These are phyloP conservation scores for Lycocerus yunnanus DNA, from an alignment of 2,888 invertebrate species.

Conservation along the genomic window DNA sequence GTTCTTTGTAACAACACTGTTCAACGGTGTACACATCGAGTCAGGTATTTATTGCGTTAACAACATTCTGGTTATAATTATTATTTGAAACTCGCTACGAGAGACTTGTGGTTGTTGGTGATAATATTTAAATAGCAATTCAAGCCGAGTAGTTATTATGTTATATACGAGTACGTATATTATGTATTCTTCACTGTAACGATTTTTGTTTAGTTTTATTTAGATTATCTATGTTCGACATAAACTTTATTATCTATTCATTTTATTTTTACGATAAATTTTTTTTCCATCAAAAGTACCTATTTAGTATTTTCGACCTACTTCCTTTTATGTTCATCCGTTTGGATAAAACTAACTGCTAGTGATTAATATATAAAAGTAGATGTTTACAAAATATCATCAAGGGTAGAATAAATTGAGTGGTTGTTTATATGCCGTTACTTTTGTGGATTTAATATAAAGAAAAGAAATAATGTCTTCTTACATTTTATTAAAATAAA, in stretches of 20 bases:
- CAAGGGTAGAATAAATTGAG: neutral
- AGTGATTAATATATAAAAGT: neutral
- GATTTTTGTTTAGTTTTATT: neutral
- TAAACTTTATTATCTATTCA: neutral
- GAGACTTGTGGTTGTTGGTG: constrained; percentile 11
- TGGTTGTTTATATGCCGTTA: neutral
- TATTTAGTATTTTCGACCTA: constrained; percentile 5
- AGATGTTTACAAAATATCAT: neutral
- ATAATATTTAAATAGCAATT: constrained; percentile 20
- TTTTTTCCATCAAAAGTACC: neutral
- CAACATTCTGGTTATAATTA: constrained; percentile 16
- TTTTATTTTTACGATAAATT: neutral
- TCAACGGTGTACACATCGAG: neutral
- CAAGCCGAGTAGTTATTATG: neutral
- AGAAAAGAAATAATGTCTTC: neutral
- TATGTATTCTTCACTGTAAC: neutral
- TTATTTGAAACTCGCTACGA: constrained; percentile 4
- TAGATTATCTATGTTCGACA: no score
- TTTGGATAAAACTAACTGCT: constrained; percentile 10
- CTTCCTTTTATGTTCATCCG: constrained; percentile 13
- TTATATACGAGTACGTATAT: neutral
- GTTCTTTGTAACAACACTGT: neutral
- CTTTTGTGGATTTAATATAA: neutral
- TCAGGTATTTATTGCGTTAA: constrained; percentile 19
- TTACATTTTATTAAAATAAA: neutral